phyloP scores from a whole-genome alignment of 2,888 invertebrate genomes.

The Lepidocyrtoides sp. region DNA sequence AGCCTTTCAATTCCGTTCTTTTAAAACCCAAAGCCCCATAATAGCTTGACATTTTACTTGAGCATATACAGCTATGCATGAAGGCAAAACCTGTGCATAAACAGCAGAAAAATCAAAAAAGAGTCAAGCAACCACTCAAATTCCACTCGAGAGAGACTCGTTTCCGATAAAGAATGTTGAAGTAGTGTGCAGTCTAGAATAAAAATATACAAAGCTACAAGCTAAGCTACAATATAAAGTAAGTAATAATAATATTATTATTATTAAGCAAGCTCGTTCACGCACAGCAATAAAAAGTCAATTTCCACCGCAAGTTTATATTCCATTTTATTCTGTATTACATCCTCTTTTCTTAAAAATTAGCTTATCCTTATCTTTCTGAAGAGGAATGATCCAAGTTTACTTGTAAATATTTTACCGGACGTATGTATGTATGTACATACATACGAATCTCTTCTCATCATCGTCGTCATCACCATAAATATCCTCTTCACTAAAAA shows the following conservation, averaged over 20 bases:
- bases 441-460: conserved; percentile 15
- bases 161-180: conserved; percentile 27
- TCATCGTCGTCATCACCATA: neutral
- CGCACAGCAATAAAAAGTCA: conserved; percentile 59
- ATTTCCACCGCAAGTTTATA: conserved; percentile 47
- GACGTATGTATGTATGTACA: neutral
- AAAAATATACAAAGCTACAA: too few relatives aligned
- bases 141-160: conserved; percentile 22
- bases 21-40: neutral
- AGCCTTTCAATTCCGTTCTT: conserved; percentile 21
- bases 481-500: conserved; percentile 49
- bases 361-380: conserved; percentile 19
- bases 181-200: too few relatives aligned
- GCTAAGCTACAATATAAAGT: too few relatives aligned
- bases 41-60: conserved; percentile 17
- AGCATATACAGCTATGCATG: too few relatives aligned
- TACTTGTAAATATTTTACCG: conserved; percentile 25
- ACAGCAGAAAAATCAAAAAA: neutral
- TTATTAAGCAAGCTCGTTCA: conserved; percentile 6
- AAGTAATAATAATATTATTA: neutral
- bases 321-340: conserved; percentile 5
- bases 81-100: neutral
- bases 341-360: conserved; percentile 21
- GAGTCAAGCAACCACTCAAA: conserved; percentile 30
- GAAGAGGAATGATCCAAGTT: conserved; percentile 24